Conservation (phyloP, 2,113 vertebrate genomes). For the Petrocephalus zakoni region DNA sequence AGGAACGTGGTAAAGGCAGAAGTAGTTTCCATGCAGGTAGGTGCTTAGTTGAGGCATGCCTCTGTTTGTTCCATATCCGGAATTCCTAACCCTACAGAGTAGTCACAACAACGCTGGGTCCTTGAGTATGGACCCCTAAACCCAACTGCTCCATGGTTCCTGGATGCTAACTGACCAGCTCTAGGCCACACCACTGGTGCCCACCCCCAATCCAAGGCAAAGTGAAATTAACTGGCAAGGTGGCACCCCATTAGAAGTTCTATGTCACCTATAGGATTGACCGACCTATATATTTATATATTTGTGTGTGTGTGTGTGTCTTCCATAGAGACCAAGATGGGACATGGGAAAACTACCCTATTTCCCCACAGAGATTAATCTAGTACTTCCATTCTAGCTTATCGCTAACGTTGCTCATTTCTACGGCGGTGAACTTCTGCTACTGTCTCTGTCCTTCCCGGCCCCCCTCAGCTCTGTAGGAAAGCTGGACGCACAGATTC, state of each 20-base stretch:
- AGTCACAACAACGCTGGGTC: neutral
- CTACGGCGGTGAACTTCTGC: neutral
- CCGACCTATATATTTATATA: neutral
- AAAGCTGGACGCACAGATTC: neutral
- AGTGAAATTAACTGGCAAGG: neutral
- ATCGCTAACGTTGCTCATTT: neutral
- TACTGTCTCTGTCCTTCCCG: neutral
- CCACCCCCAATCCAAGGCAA: neutral
- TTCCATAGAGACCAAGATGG: neutral
- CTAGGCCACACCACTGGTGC: neutral
- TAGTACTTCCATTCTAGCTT: neutral
- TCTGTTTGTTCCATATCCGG: neutral
- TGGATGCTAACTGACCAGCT: neutral
- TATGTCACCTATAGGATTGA: neutral
- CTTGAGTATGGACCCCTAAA: neutral
- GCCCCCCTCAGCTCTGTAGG: slow-evolving; percentile 24
- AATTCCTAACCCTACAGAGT: neutral
- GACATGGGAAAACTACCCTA: neutral
- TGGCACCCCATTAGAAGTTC: no score
- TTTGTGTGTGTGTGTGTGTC: neutral
- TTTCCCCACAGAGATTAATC: neutral
- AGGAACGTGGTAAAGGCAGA: neutral
- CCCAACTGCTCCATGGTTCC: neutral
- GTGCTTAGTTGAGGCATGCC: neutral
- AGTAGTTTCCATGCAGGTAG: neutral